A percentile compares a stretch with the other conserved stretches of the same genome.
Conservation (phyloP, 2,888 invertebrate genomes). For the Sesia apiformis region DNA sequence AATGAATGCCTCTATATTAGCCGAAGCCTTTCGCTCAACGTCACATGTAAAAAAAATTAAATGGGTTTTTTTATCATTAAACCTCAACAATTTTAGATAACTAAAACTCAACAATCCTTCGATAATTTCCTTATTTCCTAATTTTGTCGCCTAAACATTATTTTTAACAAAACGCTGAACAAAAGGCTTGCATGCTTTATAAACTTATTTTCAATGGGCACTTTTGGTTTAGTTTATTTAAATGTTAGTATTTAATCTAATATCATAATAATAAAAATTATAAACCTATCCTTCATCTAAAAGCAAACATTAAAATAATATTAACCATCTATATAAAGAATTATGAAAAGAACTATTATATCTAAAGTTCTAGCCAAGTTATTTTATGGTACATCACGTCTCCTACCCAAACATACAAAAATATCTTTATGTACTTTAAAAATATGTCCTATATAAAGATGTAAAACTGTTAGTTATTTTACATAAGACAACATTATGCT, state of each 20-base stretch:
- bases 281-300: constrained; percentile 66
- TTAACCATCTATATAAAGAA: constrained; percentile 52
- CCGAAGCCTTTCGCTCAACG: constrained; percentile 66
- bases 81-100: constrained; percentile 70
- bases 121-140: constrained; percentile 67
- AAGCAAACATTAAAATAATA: constrained; percentile 68
- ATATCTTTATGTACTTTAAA: constrained; percentile 69
- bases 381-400: constrained; percentile 57
- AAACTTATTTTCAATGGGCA: constrained; percentile 75
- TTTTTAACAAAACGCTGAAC: constrained; percentile 62
- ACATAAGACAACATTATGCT: too few species aligned
- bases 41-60: constrained; percentile 53
- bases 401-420: constrained; percentile 70
- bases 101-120: constrained; percentile 67
- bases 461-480: constrained; percentile 6
- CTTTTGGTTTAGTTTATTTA: constrained; percentile 71
- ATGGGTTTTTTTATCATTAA: constrained; percentile 52
- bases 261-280: constrained; percentile 68
- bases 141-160: constrained; percentile 72
- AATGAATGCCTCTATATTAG: constrained; percentile 59
- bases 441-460: constrained; percentile 43
- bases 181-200: constrained; percentile 65
- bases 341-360: constrained; percentile 56
- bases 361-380: constrained; percentile 66
- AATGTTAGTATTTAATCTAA: constrained; percentile 71